These are phyloP conservation scores for Ophioninae sp. DNA, from an alignment of 2,888 invertebrate genomes.

Conservation along the genomic window DNA sequence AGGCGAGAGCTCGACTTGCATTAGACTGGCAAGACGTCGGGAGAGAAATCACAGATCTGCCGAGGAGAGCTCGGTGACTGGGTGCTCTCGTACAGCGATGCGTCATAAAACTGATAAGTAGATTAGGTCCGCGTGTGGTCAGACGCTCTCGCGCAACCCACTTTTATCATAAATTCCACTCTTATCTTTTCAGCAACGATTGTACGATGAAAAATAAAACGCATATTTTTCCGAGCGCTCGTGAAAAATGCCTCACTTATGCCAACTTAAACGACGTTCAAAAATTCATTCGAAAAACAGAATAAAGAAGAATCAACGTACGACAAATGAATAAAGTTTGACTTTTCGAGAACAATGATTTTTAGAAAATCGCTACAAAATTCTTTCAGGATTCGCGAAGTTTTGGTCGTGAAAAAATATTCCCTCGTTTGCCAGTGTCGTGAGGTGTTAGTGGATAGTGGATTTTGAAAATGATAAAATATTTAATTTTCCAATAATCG, in stretches of 20 bases:
- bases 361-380: not conserved
- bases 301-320: not conserved
- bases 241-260: too few relatives aligned
- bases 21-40: not conserved
- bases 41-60: slow-evolving; percentile 2
- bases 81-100: not conserved
- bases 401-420: not conserved
- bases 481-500: too few relatives aligned
- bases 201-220: too few relatives aligned
- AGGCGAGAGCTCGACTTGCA: slow-evolving; percentile 12
- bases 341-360: not conserved
- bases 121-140: slow-evolving; percentile 44
- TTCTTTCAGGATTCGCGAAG: not conserved
- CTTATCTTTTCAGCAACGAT: not conserved
- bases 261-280: not conserved
- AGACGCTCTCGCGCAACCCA: slow-evolving; percentile 16
- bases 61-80: not conserved
- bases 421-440: not conserved
- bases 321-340: too few relatives aligned
- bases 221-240: too few relatives aligned
- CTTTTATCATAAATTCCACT: not conserved
- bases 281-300: not conserved
- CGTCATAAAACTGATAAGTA: slow-evolving; percentile 20
- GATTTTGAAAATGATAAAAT: too few relatives aligned
- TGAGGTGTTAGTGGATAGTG: too few relatives aligned